A percentile compares a stretch with the other conserved stretches of the same genome.
Evolutionary conservation across 2,113 vertebrate species (phyloP).

Genomic region (Etheostoma spectabile): DNA sequence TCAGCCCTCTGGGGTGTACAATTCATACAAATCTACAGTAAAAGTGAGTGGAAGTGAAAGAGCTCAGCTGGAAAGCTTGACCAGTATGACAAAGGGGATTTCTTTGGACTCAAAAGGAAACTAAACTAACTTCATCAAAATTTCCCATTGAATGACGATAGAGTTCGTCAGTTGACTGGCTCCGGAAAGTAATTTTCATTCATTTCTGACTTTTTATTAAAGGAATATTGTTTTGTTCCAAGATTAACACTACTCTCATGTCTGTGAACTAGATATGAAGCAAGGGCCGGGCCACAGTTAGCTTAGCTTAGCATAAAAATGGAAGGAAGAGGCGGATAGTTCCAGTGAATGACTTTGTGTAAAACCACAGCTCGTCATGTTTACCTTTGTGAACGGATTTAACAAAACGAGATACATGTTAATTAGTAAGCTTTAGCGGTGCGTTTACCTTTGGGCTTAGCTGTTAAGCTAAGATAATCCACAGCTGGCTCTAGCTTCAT

Average conservation of each 20-base stretch:
- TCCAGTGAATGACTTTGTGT: neutral
- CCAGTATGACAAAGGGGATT: neutral
- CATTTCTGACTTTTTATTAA: neutral
- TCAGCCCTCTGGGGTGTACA: neutral
- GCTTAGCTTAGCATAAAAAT: neutral
- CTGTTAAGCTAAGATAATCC: neutral
- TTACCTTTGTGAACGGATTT: neutral
- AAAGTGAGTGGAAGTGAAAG: constrained; percentile 27
- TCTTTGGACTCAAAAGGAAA: constrained; percentile 27
- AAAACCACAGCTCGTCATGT: neutral
- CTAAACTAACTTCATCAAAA: neutral
- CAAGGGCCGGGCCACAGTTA: neutral
- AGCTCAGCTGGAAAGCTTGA: neutral
- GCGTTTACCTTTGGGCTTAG: neutral
- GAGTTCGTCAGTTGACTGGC: neutral
- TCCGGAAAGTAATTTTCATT: neutral
- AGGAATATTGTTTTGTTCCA: neutral
- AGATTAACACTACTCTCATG: neutral
- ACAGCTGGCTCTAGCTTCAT: neutral
- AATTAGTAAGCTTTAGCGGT: neutral
- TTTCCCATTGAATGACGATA: neutral
- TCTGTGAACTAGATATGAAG: too few relatives aligned
- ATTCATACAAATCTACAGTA: neutral
- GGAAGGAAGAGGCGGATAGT: neutral
- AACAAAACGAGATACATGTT: constrained; percentile 7